Conservation (phyloP, 2,888 invertebrate genomes). For the Brachypterus glaber region DNA sequence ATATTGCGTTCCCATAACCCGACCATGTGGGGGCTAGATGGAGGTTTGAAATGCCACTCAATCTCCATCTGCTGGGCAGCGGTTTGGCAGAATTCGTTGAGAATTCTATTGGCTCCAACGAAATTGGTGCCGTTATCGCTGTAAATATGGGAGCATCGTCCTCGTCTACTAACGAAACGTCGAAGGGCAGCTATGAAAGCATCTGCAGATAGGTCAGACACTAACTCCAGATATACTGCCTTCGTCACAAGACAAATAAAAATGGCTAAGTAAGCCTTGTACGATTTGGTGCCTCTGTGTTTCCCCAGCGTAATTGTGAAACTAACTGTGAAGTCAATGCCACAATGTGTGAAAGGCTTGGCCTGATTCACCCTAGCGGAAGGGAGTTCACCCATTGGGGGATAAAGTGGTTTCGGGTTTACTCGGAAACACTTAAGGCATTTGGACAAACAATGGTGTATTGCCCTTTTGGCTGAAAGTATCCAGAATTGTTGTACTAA, state of each 20-base stretch:
- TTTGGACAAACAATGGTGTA: too few species aligned
- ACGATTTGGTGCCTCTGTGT: too few species aligned
- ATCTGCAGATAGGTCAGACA: slow-evolving; percentile 16
- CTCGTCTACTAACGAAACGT: slow-evolving; percentile 23
- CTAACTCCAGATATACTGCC: slow-evolving; percentile 24
- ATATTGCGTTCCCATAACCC: slow-evolving; percentile 30
- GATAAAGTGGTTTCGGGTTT: too few species aligned
- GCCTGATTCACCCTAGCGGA: too few species aligned
- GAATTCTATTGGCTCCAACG: slow-evolving; percentile 19
- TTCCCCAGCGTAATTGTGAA: too few species aligned
- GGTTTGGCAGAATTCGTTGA: slow-evolving; percentile 10
- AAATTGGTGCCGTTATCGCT: slow-evolving; percentile 26
- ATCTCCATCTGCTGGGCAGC: slow-evolving; percentile 9
- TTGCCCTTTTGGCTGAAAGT: too few species aligned
- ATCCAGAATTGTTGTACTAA: too few species aligned
- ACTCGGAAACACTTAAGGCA: too few species aligned
- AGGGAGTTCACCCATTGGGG: too few species aligned
- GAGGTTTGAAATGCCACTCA: slow-evolving; percentile 28
- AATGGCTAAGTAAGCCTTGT: slow-evolving; percentile 14
- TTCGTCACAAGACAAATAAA: slow-evolving; percentile 23
- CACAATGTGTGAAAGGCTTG: too few species aligned
- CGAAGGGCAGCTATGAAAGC: slow-evolving; percentile 21
- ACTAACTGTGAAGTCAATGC: too few species aligned
- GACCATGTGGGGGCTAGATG: slow-evolving; percentile 28
- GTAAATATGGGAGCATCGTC: slow-evolving; percentile 18